Evolutionary conservation across 2,888 invertebrate genomes (phyloP), one percentile per base, ranked within the genome.

Genomic region (Helobdella robusta): DNA sequence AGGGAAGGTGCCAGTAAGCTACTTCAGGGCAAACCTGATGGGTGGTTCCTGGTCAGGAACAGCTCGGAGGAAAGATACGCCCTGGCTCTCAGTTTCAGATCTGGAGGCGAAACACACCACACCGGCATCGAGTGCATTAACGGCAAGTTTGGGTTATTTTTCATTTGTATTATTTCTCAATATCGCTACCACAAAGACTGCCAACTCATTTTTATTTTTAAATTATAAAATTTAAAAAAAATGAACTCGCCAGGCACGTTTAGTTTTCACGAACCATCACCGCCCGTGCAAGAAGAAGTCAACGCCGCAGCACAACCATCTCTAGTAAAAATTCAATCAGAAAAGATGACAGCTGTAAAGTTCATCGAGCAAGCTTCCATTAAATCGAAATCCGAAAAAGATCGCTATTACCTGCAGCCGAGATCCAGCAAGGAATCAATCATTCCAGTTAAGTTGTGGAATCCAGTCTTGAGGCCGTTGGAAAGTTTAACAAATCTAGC

Each of bases 1-100:
- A 62, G 62, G 20, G 62, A 62, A 5, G 62, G 62, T 20, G 30
- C 62, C 1, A 46, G 32, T 8, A 23, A 35, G n/a, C 15, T 62
- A 11, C 34, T 62, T 48, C 30, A 35, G n/a, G 62, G 34, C 28
- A 62, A n/a, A 32, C 32, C 32, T 15, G 62, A 62, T 18, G 62
- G 62, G 1, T 46, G 34, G 20, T 62, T 34, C 34, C 20, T 62
- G 62, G 30, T 62, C 3, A 62, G 62, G 46, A 46, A 62, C 50
- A 62, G 62, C 28, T 62, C 62, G 2, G 62, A 62, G n/a, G 62
- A 62, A 23, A 46, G 62, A 20, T 62, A 62, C 34, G 62, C 50
- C 20, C 46, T 62, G 8, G 62, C 62, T 15, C 44, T 62, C 34
- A 46, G 46, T 30, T 62, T 62, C 62, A 46, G 46, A 23, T 62